Evolutionary conservation across 1,140 invertebrate species (phyloP).

Genomic region (Aphidius gifuensis): DNA sequence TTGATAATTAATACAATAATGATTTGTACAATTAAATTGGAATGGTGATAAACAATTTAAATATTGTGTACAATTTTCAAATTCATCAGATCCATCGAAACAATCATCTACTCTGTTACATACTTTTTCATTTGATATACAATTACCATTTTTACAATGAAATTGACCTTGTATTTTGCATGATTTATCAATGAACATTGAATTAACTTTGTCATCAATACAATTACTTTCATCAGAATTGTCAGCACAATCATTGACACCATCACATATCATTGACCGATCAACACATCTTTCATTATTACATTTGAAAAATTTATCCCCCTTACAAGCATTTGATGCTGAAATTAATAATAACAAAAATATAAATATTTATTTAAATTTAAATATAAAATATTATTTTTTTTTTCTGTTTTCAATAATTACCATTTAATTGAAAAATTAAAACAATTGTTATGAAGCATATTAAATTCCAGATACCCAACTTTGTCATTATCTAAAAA

Average conservation of each 20-base stretch:
- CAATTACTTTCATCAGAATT: slow-evolving; percentile 51
- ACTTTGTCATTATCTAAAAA: too few relatives aligned
- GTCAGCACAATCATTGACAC: slow-evolving; percentile 54
- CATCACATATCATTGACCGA: slow-evolving; percentile 51
- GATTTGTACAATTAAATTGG: slow-evolving; percentile 55
- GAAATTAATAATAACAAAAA: too few relatives aligned
- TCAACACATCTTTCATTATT: slow-evolving; percentile 51
- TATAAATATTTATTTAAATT: too few relatives aligned
- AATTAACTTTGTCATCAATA: background rate
- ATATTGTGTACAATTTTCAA: slow-evolving; percentile 26
- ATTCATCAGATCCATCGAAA: slow-evolving; percentile 74
- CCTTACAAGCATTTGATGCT: slow-evolving; percentile 9
- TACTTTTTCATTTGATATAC: slow-evolving; percentile 73
- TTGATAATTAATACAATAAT: slow-evolving; percentile 61
- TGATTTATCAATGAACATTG: background rate
- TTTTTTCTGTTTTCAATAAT: too few relatives aligned
- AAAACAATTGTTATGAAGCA: too few relatives aligned
- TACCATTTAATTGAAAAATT: too few relatives aligned
- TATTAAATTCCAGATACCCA: too few relatives aligned
- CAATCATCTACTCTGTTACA: slow-evolving; percentile 77
- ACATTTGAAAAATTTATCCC: slow-evolving; percentile 39
- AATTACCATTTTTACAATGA: slow-evolving; percentile 60
- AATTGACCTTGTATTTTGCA: slow-evolving; percentile 31
- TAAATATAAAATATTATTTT: too few relatives aligned
- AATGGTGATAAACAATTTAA: slow-evolving; percentile 21